phyloP scores from a whole-genome alignment of 2,888 invertebrate genomes.

The Drosophila setosimentum region DNA sequence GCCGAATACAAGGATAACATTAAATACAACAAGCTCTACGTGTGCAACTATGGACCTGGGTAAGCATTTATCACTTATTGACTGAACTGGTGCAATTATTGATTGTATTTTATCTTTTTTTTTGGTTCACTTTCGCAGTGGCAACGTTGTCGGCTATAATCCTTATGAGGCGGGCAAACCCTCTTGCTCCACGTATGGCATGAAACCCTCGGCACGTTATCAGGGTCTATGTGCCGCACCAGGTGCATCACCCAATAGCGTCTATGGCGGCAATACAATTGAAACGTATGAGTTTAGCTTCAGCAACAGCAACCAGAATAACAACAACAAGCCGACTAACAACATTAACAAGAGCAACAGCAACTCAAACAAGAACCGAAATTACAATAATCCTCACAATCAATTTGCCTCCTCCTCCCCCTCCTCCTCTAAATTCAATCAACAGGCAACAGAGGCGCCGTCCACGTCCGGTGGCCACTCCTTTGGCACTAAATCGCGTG shows the following conservation, averaged over 20 bases:
- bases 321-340: conserved; percentile 86
- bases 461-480: conserved; percentile 63
- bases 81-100: background rate
- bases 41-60: conserved; percentile 94
- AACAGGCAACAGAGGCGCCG: conserved; percentile 85
- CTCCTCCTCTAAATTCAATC: conserved; percentile 76
- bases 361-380: conserved; percentile 83
- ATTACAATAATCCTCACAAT: conserved; percentile 85
- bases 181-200: conserved; percentile 89
- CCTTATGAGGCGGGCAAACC: conserved; percentile 92
- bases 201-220: conserved; percentile 90
- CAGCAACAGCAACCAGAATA: conserved; percentile 75
- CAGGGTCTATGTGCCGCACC: conserved; percentile 89
- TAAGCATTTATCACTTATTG: conserved; percentile 77
- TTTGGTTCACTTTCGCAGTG: conserved; percentile 85
- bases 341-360: conserved; percentile 86
- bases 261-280: conserved; percentile 85
- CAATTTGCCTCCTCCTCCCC: conserved; percentile 62
- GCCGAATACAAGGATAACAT: conserved; percentile 92
- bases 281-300: conserved; percentile 84
- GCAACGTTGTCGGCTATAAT: conserved; percentile 91
- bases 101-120: background rate
- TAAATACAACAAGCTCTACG: conserved; percentile 93
- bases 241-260: conserved; percentile 84
- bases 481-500: conserved; percentile 68